Percentiles rank a stretch among this genome's conserved stretches.
These are phyloP conservation scores for Erpetoichthys calabaricus DNA, from an alignment of 2,797 vertebrate genomes.

Conservation along the genomic window DNA sequence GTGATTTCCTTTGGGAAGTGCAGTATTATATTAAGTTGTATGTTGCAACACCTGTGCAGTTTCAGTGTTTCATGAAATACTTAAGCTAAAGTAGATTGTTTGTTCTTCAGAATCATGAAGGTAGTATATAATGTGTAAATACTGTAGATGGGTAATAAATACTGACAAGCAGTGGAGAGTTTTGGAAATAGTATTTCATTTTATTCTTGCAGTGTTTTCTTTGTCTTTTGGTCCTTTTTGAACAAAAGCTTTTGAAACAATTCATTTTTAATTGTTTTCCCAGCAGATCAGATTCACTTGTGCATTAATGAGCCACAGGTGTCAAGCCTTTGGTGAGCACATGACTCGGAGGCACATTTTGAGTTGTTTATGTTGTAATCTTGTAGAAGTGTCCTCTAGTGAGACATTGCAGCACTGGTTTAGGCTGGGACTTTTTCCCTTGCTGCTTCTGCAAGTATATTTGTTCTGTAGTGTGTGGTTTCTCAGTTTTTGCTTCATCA, in stretches of 20 bases:
- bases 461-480: conserved; percentile 18
- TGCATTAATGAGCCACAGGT: conserved; percentile 72
- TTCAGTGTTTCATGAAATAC: neutral
- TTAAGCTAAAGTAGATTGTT: too few relatives aligned
- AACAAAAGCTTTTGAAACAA: conserved; percentile 64
- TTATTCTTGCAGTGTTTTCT: neutral
- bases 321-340: conserved; percentile 59
- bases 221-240: conserved; percentile 24
- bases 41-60: conserved; percentile 57
- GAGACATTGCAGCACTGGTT: conserved; percentile 15
- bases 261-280: conserved; percentile 70
- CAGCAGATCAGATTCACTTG: conserved; percentile 63
- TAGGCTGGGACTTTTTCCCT: conserved; percentile 40
- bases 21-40: conserved; percentile 32
- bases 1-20: conserved; percentile 48
- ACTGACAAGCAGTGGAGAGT: too few relatives aligned
- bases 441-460: conserved; percentile 32
- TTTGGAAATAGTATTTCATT: neutral
- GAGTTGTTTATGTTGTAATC: conserved; percentile 51
- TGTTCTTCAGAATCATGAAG: too few relatives aligned
- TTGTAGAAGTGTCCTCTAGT: neutral
- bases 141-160: too few relatives aligned
- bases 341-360: conserved; percentile 60
- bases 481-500: too few relatives aligned
- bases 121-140: too few relatives aligned